phyloP scores from a whole-genome alignment of 2,113 vertebrate genomes.

The Microcebus griseorufus region DNA sequence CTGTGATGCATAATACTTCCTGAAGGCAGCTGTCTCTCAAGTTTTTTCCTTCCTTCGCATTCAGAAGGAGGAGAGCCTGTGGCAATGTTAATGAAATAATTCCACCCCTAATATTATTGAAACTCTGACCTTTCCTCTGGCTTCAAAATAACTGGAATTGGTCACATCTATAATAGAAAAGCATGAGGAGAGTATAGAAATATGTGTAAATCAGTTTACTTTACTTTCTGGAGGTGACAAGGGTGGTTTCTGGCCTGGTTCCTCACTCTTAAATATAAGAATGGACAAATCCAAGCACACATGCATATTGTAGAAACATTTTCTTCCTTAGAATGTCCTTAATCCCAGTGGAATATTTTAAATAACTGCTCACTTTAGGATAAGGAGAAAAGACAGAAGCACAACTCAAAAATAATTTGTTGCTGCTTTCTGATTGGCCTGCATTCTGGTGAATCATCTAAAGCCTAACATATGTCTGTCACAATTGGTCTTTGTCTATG shows the following conservation, averaged over 20 bases:
- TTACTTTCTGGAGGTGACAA: not conserved
- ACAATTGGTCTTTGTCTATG: not conserved
- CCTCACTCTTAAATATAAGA: not conserved
- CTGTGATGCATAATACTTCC: slow-evolving; percentile 59
- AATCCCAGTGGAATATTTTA: not conserved
- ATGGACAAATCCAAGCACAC: not conserved
- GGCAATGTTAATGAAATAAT: not conserved
- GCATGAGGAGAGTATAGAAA: not conserved
- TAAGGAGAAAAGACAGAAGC: not conserved
- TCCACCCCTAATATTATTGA: not conserved
- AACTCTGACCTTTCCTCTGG: not conserved
- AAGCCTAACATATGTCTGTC: not conserved
- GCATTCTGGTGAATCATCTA: not conserved
- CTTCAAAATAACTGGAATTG: slow-evolving; percentile 4
- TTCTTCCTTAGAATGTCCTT: not conserved
- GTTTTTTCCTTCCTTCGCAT: slow-evolving; percentile 33
- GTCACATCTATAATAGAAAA: not conserved
- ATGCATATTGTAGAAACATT: not conserved
- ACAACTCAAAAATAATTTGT: not conserved
- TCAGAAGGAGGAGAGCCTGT: not conserved
- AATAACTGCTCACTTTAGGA: not conserved
- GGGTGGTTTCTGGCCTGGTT: not conserved
- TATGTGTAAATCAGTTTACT: not conserved
- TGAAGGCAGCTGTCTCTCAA: slow-evolving; percentile 50
- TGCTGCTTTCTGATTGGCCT: not conserved